These are phyloP conservation scores for Strigops habroptila DNA, from an alignment of 2,113 vertebrate species.

Conservation along the genomic window DNA sequence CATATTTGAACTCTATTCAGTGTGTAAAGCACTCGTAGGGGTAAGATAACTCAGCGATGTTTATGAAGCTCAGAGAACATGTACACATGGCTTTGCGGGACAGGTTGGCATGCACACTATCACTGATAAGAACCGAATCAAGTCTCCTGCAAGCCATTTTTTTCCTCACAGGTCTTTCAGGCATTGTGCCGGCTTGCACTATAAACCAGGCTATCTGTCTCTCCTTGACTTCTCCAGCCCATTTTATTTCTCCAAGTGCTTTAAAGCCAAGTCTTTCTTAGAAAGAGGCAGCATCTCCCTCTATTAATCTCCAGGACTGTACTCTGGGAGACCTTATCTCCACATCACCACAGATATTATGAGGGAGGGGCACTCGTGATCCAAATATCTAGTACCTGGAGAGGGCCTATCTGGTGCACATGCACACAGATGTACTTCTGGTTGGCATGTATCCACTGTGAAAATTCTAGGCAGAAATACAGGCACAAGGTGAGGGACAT, in stretches of 20 bases:
- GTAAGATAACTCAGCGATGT: background rate
- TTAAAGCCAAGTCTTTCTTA: background rate
- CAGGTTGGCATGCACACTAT: background rate
- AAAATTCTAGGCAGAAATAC: background rate
- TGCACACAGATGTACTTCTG: background rate
- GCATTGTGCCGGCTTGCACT: background rate
- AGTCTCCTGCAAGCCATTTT: background rate
- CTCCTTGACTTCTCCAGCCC: background rate
- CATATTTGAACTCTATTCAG: background rate
- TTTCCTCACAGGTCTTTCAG: background rate
- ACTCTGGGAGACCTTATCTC: background rate
- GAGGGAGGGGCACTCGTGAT: background rate
- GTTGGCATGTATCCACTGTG: background rate
- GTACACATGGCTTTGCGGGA: rapidly evolving
- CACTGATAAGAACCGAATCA: background rate
- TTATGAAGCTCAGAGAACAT: background rate
- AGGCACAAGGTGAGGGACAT: background rate
- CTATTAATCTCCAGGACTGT: background rate
- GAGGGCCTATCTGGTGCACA: background rate
- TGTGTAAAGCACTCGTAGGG: background rate
- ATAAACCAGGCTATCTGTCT: background rate
- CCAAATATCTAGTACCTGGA: background rate
- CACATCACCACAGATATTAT: background rate
- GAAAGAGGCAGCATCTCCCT: background rate
- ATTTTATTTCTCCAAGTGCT: background rate